Evolutionary conservation across 2,113 vertebrate species (phyloP).

Genomic region (Australoheros scitulus): DNA sequence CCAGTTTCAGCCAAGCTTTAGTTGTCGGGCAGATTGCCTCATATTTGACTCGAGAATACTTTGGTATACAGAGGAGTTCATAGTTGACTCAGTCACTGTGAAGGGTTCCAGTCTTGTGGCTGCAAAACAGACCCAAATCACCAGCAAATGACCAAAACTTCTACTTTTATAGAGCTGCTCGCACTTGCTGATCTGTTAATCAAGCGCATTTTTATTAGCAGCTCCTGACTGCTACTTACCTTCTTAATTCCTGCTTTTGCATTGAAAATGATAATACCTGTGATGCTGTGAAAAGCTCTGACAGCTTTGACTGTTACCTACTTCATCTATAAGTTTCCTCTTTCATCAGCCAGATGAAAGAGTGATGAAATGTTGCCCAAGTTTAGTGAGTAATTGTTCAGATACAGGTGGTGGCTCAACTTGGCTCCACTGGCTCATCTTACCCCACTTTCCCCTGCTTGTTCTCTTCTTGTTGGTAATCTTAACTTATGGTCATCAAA

Average conservation of each 20-base stretch:
- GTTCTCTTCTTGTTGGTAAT: not conserved
- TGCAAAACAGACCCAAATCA: not conserved
- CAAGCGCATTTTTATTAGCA: too few relatives aligned
- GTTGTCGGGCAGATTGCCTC: not conserved
- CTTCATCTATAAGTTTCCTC: not conserved
- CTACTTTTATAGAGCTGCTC: too few relatives aligned
- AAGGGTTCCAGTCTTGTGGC: rapidly evolving
- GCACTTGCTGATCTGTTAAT: too few relatives aligned
- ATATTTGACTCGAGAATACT: not conserved
- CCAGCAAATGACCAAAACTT: too few relatives aligned
- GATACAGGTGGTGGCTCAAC: not conserved
- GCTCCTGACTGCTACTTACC: too few relatives aligned
- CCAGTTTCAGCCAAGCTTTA: not conserved
- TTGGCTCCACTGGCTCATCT: not conserved
- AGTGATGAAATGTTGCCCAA: not conserved
- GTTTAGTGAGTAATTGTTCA: not conserved
- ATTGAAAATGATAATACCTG: too few relatives aligned
- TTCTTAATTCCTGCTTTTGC: too few relatives aligned
- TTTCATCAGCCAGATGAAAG: not conserved
- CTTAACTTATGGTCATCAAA: not conserved
- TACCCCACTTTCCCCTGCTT: not conserved
- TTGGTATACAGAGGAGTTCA: not conserved
- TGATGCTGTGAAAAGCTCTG: not conserved
- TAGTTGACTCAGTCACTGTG: not conserved
- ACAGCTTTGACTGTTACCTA: not conserved